phyloP scores from a whole-genome alignment of 2,888 invertebrate genomes.

The Nomada ferruginata region DNA sequence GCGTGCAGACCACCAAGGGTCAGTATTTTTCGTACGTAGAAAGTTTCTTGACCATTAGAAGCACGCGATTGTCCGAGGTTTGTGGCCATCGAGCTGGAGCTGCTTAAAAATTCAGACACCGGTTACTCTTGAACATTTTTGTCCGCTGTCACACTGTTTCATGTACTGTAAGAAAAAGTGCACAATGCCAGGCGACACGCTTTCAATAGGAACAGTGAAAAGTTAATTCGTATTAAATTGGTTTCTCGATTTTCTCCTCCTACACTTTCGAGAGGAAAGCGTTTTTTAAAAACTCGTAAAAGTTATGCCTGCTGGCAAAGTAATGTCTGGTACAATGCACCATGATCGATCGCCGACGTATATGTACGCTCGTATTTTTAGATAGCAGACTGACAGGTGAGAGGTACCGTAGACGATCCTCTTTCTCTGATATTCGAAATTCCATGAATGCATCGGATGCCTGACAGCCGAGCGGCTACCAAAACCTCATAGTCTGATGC shows the following conservation, averaged over 20 bases:
- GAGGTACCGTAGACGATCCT: constrained; percentile 63
- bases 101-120: constrained; percentile 41
- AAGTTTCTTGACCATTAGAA: constrained; percentile 59
- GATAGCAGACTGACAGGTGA: constrained; percentile 62
- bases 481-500: constrained; percentile 42
- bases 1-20: constrained; percentile 49
- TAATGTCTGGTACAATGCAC: constrained; percentile 43
- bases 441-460: constrained; percentile 50
- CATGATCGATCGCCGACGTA: constrained; percentile 59
- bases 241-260: not conserved
- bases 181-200: not conserved
- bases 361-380: constrained; percentile 65
- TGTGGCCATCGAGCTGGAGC: constrained; percentile 22
- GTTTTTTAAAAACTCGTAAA: constrained; percentile 7
- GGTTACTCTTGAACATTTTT: constrained; percentile 41
- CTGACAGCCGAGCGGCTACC: constrained; percentile 56
- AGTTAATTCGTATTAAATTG: not conserved
- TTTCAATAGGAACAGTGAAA: not conserved
- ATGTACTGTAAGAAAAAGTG: not conserved
- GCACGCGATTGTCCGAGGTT: constrained; percentile 58
- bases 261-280: no score
- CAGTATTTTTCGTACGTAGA: constrained; percentile 62
- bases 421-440: constrained; percentile 59
- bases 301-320: constrained; percentile 19
- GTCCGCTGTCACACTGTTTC: not conserved